These are phyloP conservation scores for Thera britannica DNA, from an alignment of 2,888 invertebrate species.

Conservation along the genomic window DNA sequence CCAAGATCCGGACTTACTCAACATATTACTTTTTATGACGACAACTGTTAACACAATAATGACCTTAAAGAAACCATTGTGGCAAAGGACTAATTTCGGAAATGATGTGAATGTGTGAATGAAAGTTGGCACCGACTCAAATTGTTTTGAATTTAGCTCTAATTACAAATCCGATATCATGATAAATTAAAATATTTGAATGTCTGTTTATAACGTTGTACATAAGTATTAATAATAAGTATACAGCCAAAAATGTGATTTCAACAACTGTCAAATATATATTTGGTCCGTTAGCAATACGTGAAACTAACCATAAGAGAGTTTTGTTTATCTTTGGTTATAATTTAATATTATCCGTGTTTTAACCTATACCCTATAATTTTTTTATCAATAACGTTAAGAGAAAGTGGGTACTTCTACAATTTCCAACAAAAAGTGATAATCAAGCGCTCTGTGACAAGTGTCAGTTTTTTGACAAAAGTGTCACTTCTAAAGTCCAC, in stretches of 20 bases:
- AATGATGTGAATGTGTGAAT: constrained; percentile 11
- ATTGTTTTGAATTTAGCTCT: constrained; percentile 14
- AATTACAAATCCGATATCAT: constrained; percentile 1
- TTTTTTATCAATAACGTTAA: too few relatives aligned
- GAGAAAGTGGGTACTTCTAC: neutral
- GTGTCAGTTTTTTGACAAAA: constrained; percentile 13
- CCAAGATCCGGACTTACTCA: constrained; percentile 11
- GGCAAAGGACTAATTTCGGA: constrained; percentile 25
- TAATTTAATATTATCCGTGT: too few relatives aligned
- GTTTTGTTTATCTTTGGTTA: too few relatives aligned
- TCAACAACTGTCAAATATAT: too few relatives aligned
- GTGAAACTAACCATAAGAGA: too few relatives aligned
- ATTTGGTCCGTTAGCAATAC: too few relatives aligned
- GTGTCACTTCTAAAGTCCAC: constrained; percentile 4
- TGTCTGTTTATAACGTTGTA: too few relatives aligned
- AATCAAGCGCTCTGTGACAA: constrained; percentile 3
- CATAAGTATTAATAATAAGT: too few relatives aligned
- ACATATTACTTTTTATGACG: constrained; percentile 25
- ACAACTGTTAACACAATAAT: constrained; percentile 15
- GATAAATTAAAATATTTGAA: too few relatives aligned
- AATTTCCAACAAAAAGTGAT: neutral
- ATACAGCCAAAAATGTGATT: too few relatives aligned
- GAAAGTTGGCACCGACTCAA: constrained; percentile 22
- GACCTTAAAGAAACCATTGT: constrained; percentile 20
- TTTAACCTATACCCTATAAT: too few relatives aligned